These are phyloP conservation scores for Brachionus plicatilis DNA, from an alignment of 1,140 invertebrate species.

Conservation along the genomic window DNA sequence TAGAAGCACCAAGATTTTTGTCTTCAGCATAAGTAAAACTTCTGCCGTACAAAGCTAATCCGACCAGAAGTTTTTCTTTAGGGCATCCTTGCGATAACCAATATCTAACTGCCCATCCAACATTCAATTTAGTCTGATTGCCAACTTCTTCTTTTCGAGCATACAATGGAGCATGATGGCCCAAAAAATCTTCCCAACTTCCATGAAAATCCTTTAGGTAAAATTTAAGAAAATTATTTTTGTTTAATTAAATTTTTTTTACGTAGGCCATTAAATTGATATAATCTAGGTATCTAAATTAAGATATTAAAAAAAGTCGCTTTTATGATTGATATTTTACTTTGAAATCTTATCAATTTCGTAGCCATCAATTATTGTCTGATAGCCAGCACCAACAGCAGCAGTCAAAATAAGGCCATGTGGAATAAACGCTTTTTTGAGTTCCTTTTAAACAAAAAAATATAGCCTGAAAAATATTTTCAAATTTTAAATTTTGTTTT, in stretches of 20 bases:
- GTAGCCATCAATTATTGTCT: slow-evolving; percentile 60
- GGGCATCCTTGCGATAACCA: slow-evolving; percentile 74
- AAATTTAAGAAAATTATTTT: neutral
- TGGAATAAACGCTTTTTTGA: slow-evolving; percentile 42
- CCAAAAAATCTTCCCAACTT: slow-evolving; percentile 35
- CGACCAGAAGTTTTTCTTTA: slow-evolving; percentile 72
- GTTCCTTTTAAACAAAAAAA: slow-evolving; percentile 35
- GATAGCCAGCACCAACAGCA: slow-evolving; percentile 43
- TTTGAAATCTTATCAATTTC: slow-evolving; percentile 66
- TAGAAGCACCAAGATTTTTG: slow-evolving; percentile 79
- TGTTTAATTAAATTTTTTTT: neutral
- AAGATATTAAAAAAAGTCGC: slow-evolving; percentile 53
- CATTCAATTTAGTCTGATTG: slow-evolving; percentile 26
- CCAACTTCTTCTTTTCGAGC: slow-evolving; percentile 32
- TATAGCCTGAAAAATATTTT: neutral
- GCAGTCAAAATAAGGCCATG: slow-evolving; percentile 43
- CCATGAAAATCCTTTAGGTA: slow-evolving; percentile 29
- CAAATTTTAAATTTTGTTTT: neutral
- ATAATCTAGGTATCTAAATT: slow-evolving; percentile 71
- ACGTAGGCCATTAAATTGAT: slow-evolving; percentile 81
- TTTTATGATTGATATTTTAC: slow-evolving; percentile 51
- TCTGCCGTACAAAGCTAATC: slow-evolving; percentile 82
- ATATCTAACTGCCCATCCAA: slow-evolving; percentile 48
- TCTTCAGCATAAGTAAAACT: slow-evolving; percentile 67
- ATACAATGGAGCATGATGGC: slow-evolving; percentile 35